Percentiles rank a stretch among this genome's conserved stretches.
Evolutionary conservation across 2,797 vertebrate species (phyloP).

Genomic region (Malurus leucopterus): DNA sequence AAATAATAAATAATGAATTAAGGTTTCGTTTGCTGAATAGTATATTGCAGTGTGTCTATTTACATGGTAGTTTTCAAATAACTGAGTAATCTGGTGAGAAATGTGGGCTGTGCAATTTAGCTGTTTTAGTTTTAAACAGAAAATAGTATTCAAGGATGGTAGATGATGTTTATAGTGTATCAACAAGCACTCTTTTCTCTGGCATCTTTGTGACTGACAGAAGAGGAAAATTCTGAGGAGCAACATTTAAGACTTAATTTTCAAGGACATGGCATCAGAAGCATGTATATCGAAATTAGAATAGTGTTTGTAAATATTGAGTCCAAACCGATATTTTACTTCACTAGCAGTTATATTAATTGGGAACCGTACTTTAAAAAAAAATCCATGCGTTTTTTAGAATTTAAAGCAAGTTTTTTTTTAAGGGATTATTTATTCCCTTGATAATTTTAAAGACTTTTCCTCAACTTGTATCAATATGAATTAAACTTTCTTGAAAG

Average conservation of each 20-base stretch:
- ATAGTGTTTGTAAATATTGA: not conserved
- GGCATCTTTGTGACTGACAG: not conserved
- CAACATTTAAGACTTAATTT: not conserved
- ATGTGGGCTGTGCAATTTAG: not conserved
- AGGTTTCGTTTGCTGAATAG: not conserved
- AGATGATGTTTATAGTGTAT: not conserved
- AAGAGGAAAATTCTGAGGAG: not conserved
- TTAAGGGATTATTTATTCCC: not conserved
- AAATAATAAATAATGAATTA: not conserved
- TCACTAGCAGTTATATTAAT: not conserved
- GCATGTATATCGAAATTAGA: not conserved
- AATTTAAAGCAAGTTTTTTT: not conserved
- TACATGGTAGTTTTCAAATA: not conserved
- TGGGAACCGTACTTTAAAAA: not conserved
- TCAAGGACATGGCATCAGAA: not conserved
- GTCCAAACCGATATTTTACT: not conserved
- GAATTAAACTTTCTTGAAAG: not conserved
- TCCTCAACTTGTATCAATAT: not conserved
- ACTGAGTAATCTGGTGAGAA: not conserved
- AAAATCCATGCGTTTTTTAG: not conserved
- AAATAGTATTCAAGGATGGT: not conserved
- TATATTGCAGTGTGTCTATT: not conserved
- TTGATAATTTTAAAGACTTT: not conserved
- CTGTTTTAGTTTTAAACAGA: not conserved
- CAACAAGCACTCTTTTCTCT: not conserved